phyloP scores from a whole-genome alignment of 35 echinoderm and acorn worm genomes.

The Diadema setosum region DNA sequence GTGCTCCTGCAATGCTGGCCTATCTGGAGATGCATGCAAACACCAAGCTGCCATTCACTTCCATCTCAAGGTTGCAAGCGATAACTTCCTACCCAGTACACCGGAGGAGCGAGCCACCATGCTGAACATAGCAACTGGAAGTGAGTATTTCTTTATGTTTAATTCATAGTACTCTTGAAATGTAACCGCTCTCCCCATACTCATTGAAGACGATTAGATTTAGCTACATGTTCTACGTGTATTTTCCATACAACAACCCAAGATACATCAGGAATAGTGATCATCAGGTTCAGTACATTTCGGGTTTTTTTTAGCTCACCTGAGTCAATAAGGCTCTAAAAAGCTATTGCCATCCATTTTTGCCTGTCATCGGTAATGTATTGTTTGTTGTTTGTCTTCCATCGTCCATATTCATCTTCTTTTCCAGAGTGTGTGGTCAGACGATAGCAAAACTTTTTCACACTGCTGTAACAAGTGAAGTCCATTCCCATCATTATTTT shows the following conservation, averaged over 20 bases:
- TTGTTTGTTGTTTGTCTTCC: not conserved
- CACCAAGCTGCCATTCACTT: not conserved
- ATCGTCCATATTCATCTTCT: not conserved
- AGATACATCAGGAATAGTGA: not conserved
- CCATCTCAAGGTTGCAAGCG: not conserved
- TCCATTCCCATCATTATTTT: too few species aligned
- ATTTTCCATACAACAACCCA: not conserved
- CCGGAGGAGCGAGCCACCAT: not conserved
- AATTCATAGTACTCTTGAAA: not conserved
- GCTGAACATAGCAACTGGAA: not conserved
- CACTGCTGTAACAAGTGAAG: too few species aligned
- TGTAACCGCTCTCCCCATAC: not conserved
- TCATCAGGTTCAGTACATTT: not conserved
- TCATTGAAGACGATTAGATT: not conserved
- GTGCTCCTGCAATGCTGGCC: not conserved
- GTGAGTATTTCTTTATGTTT: not conserved
- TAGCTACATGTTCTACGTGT: not conserved
- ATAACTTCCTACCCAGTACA: not conserved
- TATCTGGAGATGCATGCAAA: not conserved
- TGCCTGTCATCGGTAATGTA: not conserved
- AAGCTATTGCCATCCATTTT: not conserved
- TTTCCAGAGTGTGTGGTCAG: not conserved
- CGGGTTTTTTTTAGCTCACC: not conserved
- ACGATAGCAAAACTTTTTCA: too few species aligned
- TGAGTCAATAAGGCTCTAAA: not conserved